Evolutionary conservation across 2,888 invertebrate genomes (phyloP), one percentile per base, ranked within the genome.

Genomic region (Cataglyphis rosenhaueri): DNA sequence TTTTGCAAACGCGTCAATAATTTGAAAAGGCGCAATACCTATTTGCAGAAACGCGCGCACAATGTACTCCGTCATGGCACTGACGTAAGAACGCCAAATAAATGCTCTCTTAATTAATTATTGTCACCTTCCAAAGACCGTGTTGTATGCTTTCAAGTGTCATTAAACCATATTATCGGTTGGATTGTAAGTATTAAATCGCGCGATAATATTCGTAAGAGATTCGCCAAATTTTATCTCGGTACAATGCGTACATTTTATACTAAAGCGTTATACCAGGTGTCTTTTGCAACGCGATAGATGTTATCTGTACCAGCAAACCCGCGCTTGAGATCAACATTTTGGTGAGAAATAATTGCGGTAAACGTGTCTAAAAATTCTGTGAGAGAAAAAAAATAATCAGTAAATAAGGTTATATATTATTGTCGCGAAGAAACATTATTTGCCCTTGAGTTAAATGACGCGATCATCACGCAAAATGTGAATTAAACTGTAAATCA

Each of bases 21-120:
- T 79, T 61, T 9, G 9, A 62, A 74, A 81, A 74, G 12, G 18
- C 21, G 52, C 15, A 62, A 75, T 41, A 52, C 9, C 62, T 44
- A 81, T 64, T 48, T 41, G 41, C 48, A 29, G 0, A 21, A 71
- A 41, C 2, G 71, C 21, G 71, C 21, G 9, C n/a, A 29, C 15
- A 5, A 35, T 3, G 9, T 3, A n/a, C 6, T 70, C 9, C n/a
- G 35, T 29, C 25, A 8, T 15, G 25, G 10, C 62, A 29, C 55
- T 78, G 61, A 78, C 12, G 64, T 59, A 74, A 81, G 29, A 29
- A 57, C 12, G 29, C 66, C 29, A 38, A 81, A 59, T 61, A 81
- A 81, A 41, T 48, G 44, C 44, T 32, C 35, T 81, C 61, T 73
- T 81, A 81, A 83, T 83, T 81, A 83, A 83, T 83, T 48, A 79